Evolutionary conservation across 1,140 invertebrate species (phyloP).

Genomic region (Vollenhovia emeryi): DNA sequence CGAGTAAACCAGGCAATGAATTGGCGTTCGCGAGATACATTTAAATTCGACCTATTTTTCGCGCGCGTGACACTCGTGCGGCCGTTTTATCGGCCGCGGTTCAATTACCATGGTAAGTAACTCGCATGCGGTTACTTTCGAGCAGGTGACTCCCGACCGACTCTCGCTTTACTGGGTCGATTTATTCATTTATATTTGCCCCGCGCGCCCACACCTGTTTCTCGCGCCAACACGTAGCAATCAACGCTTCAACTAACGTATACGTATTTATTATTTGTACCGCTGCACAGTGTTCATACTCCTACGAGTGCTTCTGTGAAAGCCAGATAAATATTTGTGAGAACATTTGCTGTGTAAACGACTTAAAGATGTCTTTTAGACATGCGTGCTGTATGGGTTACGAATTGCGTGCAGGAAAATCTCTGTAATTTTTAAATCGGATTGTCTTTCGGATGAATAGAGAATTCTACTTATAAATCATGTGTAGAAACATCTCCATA

Average conservation of each 20-base stretch:
- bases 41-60: conserved; percentile 44
- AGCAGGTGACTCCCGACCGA: conserved; percentile 59
- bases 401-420: not conserved
- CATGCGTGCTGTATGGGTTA: too few relatives aligned
- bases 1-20: conserved; percentile 23
- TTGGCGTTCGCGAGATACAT: conserved; percentile 41
- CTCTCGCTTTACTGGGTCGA: conserved; percentile 35
- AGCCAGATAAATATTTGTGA: not conserved
- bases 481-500: too few relatives aligned
- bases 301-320: not conserved
- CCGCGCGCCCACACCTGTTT: conserved; percentile 45
- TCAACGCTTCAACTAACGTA: conserved; percentile 13
- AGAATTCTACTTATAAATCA: too few relatives aligned
- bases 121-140: conserved; percentile 12
- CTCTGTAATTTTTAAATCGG: not conserved
- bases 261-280: conserved; percentile 34
- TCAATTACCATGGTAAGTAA: conserved; percentile 52
- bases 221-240: conserved; percentile 29
- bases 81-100: conserved; percentile 50
- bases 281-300: not conserved
- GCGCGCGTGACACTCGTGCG: conserved; percentile 19
- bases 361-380: too few relatives aligned
- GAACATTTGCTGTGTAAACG: not conserved
- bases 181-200: conserved; percentile 44
- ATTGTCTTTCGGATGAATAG: not conserved